Evolutionary conservation across 2,888 invertebrate species (phyloP), one percentile per base, ranked within the genome.

Genomic region (Mythimna ferrago): DNA sequence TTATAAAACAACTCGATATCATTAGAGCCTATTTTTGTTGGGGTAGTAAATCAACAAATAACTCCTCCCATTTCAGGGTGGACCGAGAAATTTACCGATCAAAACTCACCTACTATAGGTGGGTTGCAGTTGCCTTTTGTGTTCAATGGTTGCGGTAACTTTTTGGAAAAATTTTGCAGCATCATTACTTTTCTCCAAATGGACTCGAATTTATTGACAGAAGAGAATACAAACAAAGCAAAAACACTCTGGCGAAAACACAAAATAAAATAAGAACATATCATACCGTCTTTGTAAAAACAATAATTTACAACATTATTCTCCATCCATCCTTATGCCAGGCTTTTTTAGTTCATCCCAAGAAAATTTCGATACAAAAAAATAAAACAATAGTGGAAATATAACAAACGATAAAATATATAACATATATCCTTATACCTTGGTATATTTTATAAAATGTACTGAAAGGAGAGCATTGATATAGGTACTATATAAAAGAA

Each of bases 201-300:
- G 35, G 3, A 61, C 32, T 62, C n/a, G 54, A 53, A 5, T n/a
- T 19, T 53, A 10, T 32, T 32, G 32, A 1, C 32, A 32, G 32
- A 32, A 32, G 32, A 2, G 32, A 66, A 58, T 56, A 69, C n/a
- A 76, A 76, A 72, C 64, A 64, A 58, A 26, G n/a, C 32, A n/a
- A 19, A 61, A 65, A 56, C 14, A 69, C 2, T 4, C 2, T 32
- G 32, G 32, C 5, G n/a, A 21, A 57, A 65, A 56, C 14, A 69
- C 66, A 61, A 60, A 60, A 74, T 67, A 38, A 71, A 70, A 72
- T 65, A 14, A 60, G 16, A 58, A 70, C 35, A 62, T 65, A 56
- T 35, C 32, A 32, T 32, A 14, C 65, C 68, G 73, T 78, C 73
- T 73, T 38, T 56, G 58, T 67, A n/a, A 71, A 82, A 19, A 78